These are phyloP conservation scores for Anastrepha obliqua DNA, from an alignment of 1,140 invertebrate genomes.

Conservation along the genomic window DNA sequence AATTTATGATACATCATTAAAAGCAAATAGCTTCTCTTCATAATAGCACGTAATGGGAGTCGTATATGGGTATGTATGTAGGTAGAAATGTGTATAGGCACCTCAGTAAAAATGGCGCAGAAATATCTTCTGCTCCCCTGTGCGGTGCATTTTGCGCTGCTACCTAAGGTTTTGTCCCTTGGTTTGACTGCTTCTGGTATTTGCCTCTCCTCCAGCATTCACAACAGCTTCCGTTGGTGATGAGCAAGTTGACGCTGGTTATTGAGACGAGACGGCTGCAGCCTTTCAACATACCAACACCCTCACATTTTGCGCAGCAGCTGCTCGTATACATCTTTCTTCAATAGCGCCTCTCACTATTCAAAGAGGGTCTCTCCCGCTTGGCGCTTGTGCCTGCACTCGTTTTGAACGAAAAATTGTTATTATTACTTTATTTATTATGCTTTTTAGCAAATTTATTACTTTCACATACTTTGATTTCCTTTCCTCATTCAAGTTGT, in stretches of 20 bases:
- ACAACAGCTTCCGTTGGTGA: no score
- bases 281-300: no score
- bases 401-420: slow-evolving; percentile 62
- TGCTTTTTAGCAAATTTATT: slow-evolving; percentile 72
- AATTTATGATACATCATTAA: slow-evolving; percentile 74
- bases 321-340: no score
- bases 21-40: slow-evolving; percentile 55
- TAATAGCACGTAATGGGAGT: not conserved
- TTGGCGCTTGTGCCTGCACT: no score
- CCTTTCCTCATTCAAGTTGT: not conserved
- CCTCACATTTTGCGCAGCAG: no score
- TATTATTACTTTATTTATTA: slow-evolving; percentile 74
- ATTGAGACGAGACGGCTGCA: no score
- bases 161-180: no score
- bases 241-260: no score
- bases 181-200: no score
- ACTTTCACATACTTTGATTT: slow-evolving; percentile 69
- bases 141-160: not conserved
- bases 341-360: no score
- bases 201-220: no score
- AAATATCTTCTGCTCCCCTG: not conserved
- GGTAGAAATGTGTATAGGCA: not conserved
- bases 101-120: not conserved
- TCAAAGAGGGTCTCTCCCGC: no score
- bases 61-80: not conserved